Evolutionary conservation across 2,888 invertebrate species (phyloP).

Genomic region (Agrochola litura): DNA sequence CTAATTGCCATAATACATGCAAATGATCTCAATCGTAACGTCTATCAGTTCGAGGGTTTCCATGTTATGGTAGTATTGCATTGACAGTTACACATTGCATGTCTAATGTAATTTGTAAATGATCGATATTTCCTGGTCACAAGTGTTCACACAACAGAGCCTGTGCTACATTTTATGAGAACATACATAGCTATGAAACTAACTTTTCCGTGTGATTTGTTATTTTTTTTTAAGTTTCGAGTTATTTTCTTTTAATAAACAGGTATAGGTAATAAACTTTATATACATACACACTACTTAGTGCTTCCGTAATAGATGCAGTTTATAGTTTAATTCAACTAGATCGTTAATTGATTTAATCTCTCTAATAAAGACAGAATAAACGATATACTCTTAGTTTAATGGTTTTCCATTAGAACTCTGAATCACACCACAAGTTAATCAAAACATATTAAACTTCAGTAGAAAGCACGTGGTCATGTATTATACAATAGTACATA

Average conservation of each 20-base stretch:
- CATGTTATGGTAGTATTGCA: not conserved
- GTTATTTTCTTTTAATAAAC: too few species aligned
- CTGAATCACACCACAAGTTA: not conserved
- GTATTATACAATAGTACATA: not conserved
- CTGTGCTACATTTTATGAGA: not conserved
- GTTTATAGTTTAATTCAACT: not conserved
- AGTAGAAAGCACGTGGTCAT: not conserved
- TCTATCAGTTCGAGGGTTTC: not conserved
- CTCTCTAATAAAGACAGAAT: not conserved
- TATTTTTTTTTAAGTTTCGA: too few species aligned
- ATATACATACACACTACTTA: not conserved
- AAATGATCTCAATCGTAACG: not conserved
- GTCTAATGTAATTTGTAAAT: not conserved
- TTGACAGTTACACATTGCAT: conserved; percentile 9
- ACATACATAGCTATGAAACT: not conserved
- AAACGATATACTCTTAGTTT: conserved; percentile 3
- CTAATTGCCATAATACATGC: conserved; percentile 5
- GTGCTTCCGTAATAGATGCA: not conserved
- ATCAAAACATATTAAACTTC: not conserved
- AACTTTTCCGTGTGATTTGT: not conserved
- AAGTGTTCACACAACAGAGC: not conserved
- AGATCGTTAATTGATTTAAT: not conserved
- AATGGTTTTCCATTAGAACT: conserved; percentile 6
- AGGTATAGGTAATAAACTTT: not conserved
- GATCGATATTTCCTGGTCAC: conserved; percentile 3